Percentiles rank a stretch among this genome's conserved stretches.
Evolutionary conservation across 2,797 vertebrate genomes (phyloP).

Genomic region (Gymnoscopelus braueri): DNA sequence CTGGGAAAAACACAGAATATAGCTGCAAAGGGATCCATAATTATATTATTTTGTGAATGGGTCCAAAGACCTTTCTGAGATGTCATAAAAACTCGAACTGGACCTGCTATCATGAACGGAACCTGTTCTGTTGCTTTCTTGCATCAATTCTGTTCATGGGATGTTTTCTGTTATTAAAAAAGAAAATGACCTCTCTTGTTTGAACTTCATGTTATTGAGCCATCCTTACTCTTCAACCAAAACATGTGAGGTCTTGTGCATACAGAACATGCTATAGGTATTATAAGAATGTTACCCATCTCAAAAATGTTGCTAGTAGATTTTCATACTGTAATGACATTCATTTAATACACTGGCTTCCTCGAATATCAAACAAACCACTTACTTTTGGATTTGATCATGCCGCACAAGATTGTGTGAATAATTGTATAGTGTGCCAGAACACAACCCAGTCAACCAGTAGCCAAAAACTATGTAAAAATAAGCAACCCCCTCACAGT

Average conservation of each 20-base stretch:
- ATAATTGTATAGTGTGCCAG: too few species aligned
- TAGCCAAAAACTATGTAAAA: too few species aligned
- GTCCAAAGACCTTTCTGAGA: slow-evolving; percentile 39
- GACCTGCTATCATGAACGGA: slow-evolving; percentile 47
- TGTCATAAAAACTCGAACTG: slow-evolving; percentile 8
- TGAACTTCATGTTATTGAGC: slow-evolving; percentile 31
- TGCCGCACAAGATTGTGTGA: too few species aligned
- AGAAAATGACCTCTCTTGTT: slow-evolving; percentile 58
- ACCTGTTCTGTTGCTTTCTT: slow-evolving; percentile 42
- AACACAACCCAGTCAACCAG: too few species aligned
- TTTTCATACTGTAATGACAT: too few species aligned
- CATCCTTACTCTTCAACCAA: background rate
- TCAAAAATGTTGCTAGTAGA: too few species aligned
- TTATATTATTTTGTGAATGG: slow-evolving; percentile 44
- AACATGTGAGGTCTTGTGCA: background rate
- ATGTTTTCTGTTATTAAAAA: slow-evolving; percentile 70
- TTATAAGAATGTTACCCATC: too few species aligned
- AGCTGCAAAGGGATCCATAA: slow-evolving; percentile 23
- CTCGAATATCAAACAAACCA: too few species aligned
- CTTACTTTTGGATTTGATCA: too few species aligned
- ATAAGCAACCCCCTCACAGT: too few species aligned
- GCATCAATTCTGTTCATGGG: slow-evolving; percentile 56
- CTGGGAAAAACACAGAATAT: background rate
- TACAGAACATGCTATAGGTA: background rate
- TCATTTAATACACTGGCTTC: too few species aligned